Base-by-base conservation (phyloP, 2,888 invertebrate species). In the Noctua janthe region DNA sequence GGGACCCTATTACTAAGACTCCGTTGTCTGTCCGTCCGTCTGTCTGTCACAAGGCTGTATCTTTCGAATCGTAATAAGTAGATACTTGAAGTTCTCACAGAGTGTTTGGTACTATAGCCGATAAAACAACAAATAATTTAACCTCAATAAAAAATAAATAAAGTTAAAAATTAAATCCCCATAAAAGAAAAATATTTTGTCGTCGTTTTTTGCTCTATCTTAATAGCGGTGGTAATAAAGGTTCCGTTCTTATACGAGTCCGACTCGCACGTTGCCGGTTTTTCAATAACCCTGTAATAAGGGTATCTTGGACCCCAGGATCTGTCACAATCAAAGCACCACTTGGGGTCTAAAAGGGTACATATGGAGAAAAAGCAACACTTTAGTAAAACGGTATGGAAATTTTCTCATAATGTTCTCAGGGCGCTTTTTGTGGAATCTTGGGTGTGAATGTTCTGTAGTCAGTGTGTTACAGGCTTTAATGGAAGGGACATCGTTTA, bases 331-430 rank as follows among this genome's bases (percentile, higher is more conserved):
- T 93, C 92, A 92, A 85, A 91, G 90, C 72, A 85, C 90, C 93
- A 92, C 91, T 93, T 88, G 87, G 77, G 86, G 82, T 87, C 88
- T 90, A 88, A 92, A 94, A 92, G 91, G 91, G 91, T 91, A 83
- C 82, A 78, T 79, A 74, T 54, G 81, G 81, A 17, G 87, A 88
- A 92, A 92, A 90, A 90, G 91, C 90, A 87, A 90, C 92, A 92
- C 91, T 92, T 92, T 91, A 90, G 90, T 90, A 89, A 91, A 94
- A 84, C 87, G 91, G 84, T 92, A 93, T 94, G 94, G 92, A 93
- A 94, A 94, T 94, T 91, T 88, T 81, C 91, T 83, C 91, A 88
- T 93, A 92, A 93, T 93, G 91, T 92, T 90, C 90, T 70, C 74
- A 76, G 83, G 80, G 83, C 23, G 43, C 89, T 88, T 92, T 93